These are phyloP conservation scores for Casuarius casuarius DNA, from an alignment of 2,113 vertebrate species.

Conservation along the genomic window DNA sequence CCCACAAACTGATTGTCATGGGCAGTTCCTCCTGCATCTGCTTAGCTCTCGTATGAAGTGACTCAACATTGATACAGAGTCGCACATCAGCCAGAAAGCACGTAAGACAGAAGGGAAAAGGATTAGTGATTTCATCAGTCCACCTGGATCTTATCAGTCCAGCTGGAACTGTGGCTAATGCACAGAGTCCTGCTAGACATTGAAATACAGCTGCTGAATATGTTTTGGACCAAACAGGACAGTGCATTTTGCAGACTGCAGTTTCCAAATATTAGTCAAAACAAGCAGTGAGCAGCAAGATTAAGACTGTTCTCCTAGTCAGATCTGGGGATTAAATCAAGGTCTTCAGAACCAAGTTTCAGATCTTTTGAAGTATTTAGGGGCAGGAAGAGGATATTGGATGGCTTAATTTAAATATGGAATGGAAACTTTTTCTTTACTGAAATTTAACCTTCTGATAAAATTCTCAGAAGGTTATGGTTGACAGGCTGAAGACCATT, in stretches of 20 bases:
- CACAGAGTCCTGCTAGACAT: not conserved
- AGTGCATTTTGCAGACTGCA: not conserved
- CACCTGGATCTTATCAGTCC: not conserved
- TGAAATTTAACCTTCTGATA: not conserved
- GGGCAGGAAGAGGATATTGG: not conserved
- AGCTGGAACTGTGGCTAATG: not conserved
- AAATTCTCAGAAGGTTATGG: not conserved
- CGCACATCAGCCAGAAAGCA: not conserved
- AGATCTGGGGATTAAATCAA: not conserved
- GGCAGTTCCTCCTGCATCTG: not conserved
- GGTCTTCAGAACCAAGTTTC: not conserved
- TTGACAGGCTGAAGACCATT: rapidly evolving
- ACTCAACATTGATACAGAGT: not conserved
- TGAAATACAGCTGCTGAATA: not conserved
- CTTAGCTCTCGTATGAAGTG: not conserved
- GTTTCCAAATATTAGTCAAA: not conserved
- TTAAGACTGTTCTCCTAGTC: not conserved
- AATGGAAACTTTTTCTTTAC: not conserved
- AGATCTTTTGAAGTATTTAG: not conserved
- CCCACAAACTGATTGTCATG: rapidly evolving
- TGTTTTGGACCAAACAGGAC: too few species aligned
- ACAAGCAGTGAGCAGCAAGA: not conserved
- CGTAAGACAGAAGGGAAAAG: not conserved
- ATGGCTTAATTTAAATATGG: rapidly evolving
- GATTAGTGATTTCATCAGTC: not conserved